Base-by-base conservation (phyloP, 2,888 invertebrate species). In the Ametastegia equiseti region DNA sequence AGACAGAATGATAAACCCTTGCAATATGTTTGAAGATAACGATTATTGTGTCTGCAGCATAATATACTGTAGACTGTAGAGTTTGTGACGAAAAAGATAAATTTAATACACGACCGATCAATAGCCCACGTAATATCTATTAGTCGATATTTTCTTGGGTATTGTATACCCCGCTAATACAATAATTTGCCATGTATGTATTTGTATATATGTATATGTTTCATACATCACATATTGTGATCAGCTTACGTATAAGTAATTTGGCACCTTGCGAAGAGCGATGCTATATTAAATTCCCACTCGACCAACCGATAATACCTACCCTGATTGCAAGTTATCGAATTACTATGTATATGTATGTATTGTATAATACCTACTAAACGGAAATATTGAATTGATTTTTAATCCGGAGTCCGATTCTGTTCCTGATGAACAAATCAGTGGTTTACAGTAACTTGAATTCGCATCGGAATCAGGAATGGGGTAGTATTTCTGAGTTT, bases 1-100 rank as follows among this genome's bases (percentile, higher is more conserved):
- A 42, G n/a, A n/a, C 23, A 42, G 69, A 11, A 9, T 42, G 23
- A 69, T 69, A 42, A 69, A 23, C 23, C 36, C 23, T 42, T 69
- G 42, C 69, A n/a, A n/a, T n/a, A 69, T 69, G 69, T 39, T 42
- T 69, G 42, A 19, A 36, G 69, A 36, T 39, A 69, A 36, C 19
- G 69, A 69, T 42, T 69, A 42, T 69, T 42, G 7, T 69, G n/a
- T n/a, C n/a, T n/a, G n/a, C n/a, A n/a, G n/a, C n/a, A n/a, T n/a
- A n/a, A n/a, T 69, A 67, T 27, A 33, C 27, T n/a, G n/a, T n/a
- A n/a, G n/a, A n/a, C n/a, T n/a, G n/a, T n/a, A n/a, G n/a, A n/a
- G n/a, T n/a, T 5, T 63, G n/a, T n/a, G 33, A 33, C 63, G 63
- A 33, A 63, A 63, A 63, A 63, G 63, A 63, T 63, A 33, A 33